A percentile compares a stretch with the other conserved stretches of the same genome.
phyloP scores from a whole-genome alignment of 2,113 vertebrate species.

The Propithecus coquereli region DNA sequence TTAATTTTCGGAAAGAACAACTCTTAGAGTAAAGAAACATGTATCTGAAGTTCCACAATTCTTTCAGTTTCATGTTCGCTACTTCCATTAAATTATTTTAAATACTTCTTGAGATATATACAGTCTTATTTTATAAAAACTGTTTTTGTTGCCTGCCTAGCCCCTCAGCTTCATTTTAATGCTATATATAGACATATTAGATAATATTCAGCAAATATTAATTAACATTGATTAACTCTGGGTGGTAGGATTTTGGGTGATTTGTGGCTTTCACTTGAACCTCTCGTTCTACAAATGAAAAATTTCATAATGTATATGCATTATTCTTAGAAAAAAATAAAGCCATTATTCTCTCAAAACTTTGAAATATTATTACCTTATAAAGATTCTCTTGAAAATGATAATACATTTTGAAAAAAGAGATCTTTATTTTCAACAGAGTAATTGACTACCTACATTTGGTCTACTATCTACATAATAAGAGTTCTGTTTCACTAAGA shows the following conservation, averaged over 20 bases:
- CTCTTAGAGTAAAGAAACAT: not conserved
- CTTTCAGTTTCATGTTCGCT: not conserved
- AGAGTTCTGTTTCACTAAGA: not conserved
- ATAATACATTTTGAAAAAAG: not conserved
- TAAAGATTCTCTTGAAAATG: slow-evolving; percentile 11
- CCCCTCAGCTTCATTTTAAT: not conserved
- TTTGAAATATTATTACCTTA: not conserved
- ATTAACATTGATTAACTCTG: not conserved
- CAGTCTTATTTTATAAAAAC: not conserved
- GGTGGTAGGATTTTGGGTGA: not conserved
- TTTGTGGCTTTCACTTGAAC: slow-evolving; percentile 13
- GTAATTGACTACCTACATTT: not conserved
- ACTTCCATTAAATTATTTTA: slow-evolving; percentile 35
- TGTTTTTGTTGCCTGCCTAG: not conserved
- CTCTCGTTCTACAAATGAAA: slow-evolving; percentile 21
- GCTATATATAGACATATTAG: not conserved
- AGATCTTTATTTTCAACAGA: not conserved
- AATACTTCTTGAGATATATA: not conserved
- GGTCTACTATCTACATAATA: not conserved
- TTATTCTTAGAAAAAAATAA: not conserved
- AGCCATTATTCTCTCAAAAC: not conserved
- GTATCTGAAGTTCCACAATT: not conserved
- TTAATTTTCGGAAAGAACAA: not conserved
- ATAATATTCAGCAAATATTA: not conserved
- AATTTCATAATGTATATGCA: not conserved